Conservation (phyloP, 1,140 invertebrate species). For the Aculops lycopersici region DNA sequence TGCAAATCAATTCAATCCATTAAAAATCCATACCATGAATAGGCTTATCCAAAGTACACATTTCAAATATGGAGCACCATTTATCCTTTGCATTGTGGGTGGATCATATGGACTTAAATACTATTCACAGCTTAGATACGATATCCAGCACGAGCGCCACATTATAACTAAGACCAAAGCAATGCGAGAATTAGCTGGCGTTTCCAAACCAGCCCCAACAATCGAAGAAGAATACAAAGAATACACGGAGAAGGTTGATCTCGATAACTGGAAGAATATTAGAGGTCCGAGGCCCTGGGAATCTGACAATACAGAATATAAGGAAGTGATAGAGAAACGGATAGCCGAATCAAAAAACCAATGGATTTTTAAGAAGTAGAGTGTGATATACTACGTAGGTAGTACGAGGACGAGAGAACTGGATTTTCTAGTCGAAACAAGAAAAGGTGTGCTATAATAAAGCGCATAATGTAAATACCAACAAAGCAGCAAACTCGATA, state of each 20-base stretch:
- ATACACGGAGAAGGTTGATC: not conserved
- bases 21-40: too few relatives aligned
- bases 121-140: constrained; percentile 5
- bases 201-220: not conserved
- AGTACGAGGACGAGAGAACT: too few relatives aligned
- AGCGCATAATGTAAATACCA: too few relatives aligned
- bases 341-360: not conserved
- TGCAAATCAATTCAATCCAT: too few relatives aligned
- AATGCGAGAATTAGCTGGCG: not conserved
- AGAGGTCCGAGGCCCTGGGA: constrained; percentile 8
- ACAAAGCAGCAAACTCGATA: too few relatives aligned
- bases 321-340: constrained; percentile 3
- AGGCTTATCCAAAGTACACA: not conserved
- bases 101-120: constrained; percentile 6
- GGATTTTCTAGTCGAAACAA: too few relatives aligned
- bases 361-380: too few relatives aligned
- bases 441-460: too few relatives aligned
- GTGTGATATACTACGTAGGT: too few relatives aligned
- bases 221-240: constrained; percentile 6
- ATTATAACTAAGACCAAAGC: constrained; percentile 2
- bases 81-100: constrained; percentile 6
- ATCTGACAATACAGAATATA: constrained; percentile 4
- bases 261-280: constrained; percentile 7
- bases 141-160: constrained; percentile 1
- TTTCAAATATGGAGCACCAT: constrained; percentile 5